A percentile compares a stretch with the other conserved stretches of the same genome.
Conservation (phyloP, 1,140 invertebrate species). For the Holcopasites calliopsidis region DNA sequence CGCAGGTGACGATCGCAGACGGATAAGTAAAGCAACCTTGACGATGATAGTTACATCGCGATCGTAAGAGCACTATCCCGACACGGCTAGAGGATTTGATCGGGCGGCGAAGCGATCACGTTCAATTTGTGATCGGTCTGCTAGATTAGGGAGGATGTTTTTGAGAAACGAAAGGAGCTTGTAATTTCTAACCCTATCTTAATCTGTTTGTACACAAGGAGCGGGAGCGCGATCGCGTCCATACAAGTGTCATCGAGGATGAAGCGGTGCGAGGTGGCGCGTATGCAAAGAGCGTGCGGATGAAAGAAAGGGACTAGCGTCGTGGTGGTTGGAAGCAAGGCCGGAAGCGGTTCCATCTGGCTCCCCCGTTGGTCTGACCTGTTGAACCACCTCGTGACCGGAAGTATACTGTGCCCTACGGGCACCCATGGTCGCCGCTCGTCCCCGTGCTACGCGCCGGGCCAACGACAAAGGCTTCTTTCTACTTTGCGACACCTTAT, state of each 20-base stretch:
- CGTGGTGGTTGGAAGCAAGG: conserved; percentile 48
- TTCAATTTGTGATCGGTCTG: not conserved
- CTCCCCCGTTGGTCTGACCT: conserved; percentile 78
- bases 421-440: conserved; percentile 59
- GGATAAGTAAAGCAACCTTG: not conserved
- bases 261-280: conserved; percentile 4
- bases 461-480: conserved; percentile 75
- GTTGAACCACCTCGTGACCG: conserved; percentile 80
- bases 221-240: not conserved
- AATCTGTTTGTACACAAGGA: conserved; percentile 25
- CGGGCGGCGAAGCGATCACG: too few species aligned
- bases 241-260: conserved; percentile 11
- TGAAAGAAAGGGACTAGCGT: conserved; percentile 2
- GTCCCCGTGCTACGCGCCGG: conserved; percentile 43
- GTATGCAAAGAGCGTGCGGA: not conserved
- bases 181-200: conserved; percentile 3
- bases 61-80: too few species aligned
- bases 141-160: too few species aligned
- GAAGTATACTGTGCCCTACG: conserved; percentile 76
- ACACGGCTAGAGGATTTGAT: too few species aligned
- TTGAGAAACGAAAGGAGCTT: too few species aligned
- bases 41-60: not conserved
- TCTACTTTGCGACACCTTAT: conserved; percentile 69
- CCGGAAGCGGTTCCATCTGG: conserved; percentile 80
- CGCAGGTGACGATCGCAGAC: not conserved